These are phyloP conservation scores for Unio delphinus DNA, from an alignment of 2,888 invertebrate species.

Conservation along the genomic window DNA sequence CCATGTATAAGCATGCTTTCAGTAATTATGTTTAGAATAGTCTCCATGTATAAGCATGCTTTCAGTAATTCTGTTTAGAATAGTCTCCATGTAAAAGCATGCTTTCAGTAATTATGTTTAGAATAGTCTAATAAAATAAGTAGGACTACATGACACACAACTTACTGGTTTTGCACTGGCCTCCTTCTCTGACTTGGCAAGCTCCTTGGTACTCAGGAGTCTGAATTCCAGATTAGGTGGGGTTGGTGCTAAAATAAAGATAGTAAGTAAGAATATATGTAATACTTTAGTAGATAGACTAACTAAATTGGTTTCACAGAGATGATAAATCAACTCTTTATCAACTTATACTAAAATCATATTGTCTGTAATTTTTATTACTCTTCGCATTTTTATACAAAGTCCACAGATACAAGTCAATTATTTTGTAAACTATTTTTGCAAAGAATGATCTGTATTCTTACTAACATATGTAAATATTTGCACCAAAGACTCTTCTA, in stretches of 20 bases:
- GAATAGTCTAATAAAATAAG: background rate
- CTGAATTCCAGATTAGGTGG: conserved; percentile 67
- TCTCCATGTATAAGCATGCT: no score
- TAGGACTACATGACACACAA: background rate
- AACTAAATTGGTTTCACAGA: background rate
- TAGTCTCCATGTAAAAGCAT: no score
- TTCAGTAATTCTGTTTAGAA: no score
- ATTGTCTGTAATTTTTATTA: background rate
- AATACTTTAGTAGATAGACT: background rate
- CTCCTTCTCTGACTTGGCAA: conserved; percentile 51
- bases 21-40: no score
- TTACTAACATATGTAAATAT: no score
- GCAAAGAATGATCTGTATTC: no score
- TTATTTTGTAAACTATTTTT: no score
- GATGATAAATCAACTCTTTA: background rate
- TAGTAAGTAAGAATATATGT: background rate
- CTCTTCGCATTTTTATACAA: no score
- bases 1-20: no score
- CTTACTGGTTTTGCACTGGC: conserved; percentile 54
- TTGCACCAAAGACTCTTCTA: no score
- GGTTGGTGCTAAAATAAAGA: conserved; percentile 52
- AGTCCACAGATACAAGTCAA: no score
- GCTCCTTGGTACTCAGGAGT: conserved; percentile 64
- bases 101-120: no score
- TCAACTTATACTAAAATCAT: background rate